Evolutionary conservation across 2,888 invertebrate species (phyloP).

Genomic region (Polydrusus pterygomalis): DNA sequence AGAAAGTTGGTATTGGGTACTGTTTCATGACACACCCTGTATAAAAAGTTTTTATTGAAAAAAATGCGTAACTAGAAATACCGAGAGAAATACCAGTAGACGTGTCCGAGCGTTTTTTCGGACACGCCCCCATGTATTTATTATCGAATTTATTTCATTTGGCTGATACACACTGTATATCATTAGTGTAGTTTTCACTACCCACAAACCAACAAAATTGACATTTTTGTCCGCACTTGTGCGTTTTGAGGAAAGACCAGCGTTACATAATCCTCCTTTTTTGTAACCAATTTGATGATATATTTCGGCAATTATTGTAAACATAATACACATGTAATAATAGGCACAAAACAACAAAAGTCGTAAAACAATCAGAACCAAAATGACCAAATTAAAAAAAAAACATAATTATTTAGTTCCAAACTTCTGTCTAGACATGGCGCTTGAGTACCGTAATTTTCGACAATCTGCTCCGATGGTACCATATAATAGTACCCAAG

Average conservation of each 20-base stretch:
- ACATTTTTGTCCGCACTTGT: not conserved
- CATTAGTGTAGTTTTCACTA: too few species aligned
- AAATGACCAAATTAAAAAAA: constrained; percentile 36
- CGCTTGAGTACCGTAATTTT: constrained; percentile 49
- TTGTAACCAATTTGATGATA: not conserved
- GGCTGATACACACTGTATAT: too few species aligned
- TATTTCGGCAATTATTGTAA: not conserved
- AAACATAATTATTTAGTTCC: constrained; percentile 37
- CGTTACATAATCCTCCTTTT: too few species aligned
- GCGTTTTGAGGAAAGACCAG: not conserved
- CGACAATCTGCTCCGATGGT: constrained; percentile 45
- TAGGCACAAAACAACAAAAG: constrained; percentile 13
- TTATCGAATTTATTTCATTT: too few species aligned
- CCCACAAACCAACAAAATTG: too few species aligned
- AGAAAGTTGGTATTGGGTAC: too few species aligned
- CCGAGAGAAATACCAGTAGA: too few species aligned
- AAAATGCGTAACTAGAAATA: too few species aligned
- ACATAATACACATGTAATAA: constrained; percentile 4
- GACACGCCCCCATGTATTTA: too few species aligned
- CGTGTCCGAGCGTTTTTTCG: too few species aligned
- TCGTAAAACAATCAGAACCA: constrained; percentile 16
- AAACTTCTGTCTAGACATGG: constrained; percentile 50
- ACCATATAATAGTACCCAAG: constrained; percentile 3
- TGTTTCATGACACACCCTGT: too few species aligned
- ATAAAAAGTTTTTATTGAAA: too few species aligned